phyloP scores from a whole-genome alignment of 2,888 invertebrate genomes.

The Lepidochitona cinerea region DNA sequence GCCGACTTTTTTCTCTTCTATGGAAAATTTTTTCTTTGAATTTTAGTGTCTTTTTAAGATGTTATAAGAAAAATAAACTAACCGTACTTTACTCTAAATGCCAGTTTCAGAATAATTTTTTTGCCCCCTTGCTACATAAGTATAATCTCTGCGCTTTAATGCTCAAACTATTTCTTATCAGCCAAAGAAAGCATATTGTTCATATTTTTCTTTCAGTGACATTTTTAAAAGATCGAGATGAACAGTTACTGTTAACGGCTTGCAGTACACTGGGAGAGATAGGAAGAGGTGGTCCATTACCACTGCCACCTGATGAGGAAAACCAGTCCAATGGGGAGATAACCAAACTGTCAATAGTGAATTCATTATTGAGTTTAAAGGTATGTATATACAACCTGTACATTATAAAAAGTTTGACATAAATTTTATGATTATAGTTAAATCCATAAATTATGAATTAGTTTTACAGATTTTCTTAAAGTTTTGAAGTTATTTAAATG shows the following conservation, averaged over 20 bases:
- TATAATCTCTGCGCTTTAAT: too few relatives aligned
- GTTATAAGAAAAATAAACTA: too few relatives aligned
- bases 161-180: too few relatives aligned
- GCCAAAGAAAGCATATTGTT: too few relatives aligned
- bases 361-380: slow-evolving; percentile 77
- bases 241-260: slow-evolving; percentile 69
- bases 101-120: too few relatives aligned
- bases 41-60: too few relatives aligned
- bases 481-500: background rate
- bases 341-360: slow-evolving; percentile 81
- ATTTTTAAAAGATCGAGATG: slow-evolving; percentile 35
- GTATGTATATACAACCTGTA: slow-evolving; percentile 27
- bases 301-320: slow-evolving; percentile 75
- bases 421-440: background rate
- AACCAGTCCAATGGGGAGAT: slow-evolving; percentile 41
- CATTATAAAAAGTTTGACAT: background rate
- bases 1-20: too few relatives aligned
- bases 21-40: too few relatives aligned
- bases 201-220: slow-evolving; percentile 32
- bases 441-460: background rate
- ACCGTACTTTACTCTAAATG: too few relatives aligned
- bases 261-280: slow-evolving; percentile 80
- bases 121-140: too few relatives aligned
- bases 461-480: background rate
- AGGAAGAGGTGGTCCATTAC: slow-evolving; percentile 79